Conservation (phyloP, 2,888 invertebrate species). For the Heterodera filipjevi region DNA sequence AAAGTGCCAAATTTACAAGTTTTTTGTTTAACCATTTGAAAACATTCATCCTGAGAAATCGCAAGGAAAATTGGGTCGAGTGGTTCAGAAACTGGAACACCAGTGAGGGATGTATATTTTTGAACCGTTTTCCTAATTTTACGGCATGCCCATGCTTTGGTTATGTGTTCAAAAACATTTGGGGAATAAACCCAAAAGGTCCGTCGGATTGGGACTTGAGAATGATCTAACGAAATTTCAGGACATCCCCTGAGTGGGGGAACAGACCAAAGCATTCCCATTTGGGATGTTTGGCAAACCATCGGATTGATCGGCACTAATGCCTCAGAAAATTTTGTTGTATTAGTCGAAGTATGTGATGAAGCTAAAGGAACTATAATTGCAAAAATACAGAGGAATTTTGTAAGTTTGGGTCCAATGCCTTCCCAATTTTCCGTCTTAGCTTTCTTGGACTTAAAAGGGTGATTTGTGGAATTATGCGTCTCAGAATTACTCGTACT, state of each 20-base stretch:
- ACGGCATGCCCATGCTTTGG: not conserved
- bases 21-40: no score
- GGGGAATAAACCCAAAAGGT: not conserved
- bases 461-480: not conserved
- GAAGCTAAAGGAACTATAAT: not conserved
- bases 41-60: no score
- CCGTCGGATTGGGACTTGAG: not conserved
- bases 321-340: not conserved
- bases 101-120: no score
- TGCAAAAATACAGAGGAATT: not conserved
- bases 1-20: no score
- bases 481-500: not conserved
- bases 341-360: not conserved
- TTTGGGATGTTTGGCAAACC: not conserved
- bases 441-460: not conserved
- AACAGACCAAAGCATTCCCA: not conserved
- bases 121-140: no score
- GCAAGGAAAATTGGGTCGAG: no score
- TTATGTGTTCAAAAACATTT: not conserved
- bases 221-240: not conserved
- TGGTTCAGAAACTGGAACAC: no score
- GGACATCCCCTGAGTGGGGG: not conserved
- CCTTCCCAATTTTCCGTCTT: not conserved
- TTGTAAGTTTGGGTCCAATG: not conserved
- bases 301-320: not conserved